Base-by-base conservation (phyloP, 2,888 invertebrate genomes). In the Protophormia terraenovae region DNA sequence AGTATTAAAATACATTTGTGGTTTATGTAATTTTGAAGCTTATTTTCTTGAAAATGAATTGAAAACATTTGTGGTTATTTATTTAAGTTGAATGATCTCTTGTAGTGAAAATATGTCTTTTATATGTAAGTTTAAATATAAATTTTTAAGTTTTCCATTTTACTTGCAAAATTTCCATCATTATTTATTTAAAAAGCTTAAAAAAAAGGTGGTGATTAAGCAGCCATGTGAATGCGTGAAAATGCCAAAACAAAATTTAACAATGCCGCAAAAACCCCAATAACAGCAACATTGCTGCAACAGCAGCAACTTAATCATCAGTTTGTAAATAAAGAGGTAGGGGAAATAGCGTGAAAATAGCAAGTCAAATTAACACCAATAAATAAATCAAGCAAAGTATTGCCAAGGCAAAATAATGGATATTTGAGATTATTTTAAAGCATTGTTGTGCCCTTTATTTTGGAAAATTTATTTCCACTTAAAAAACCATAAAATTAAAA, bases 71-170 rank as follows among this genome's bases (percentile, higher is more conserved):
- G 66, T 22, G 76, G 66, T 66, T 55, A 41, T 64, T 53, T 27
- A 64, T 22, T 75, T 75, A 78, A 69, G 35, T 32, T 69, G 62
- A 47, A 75, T 60, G 50, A 73, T 72, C 60, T 77, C 62, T 73
- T 69, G 29, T 35, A 75, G 53, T 71, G 71, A 41, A 69, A 53
- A 19, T 5, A 27, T 14, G 12, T 6, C 8, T 1, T 35, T 8
- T 8, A 6, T 10, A 35, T 35, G 7, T 24, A 14, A 53, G 14
- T 14, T 24, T n/a, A n/a, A n/a, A n/a, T n/a, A n/a, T n/a, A n/a
- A n/a, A n/a, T n/a, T n/a, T n/a, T 76, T 29, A 41, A n/a, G 41
- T 27, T 32, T 58, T 35, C n/a, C 58, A 45, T 12, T 38, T 60
- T 58, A 7, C 29, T 58, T 29, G 7, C 12, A 38, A 24, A n/a